Conservation (phyloP, 2,113 vertebrate genomes). For the Leptocoma aspasia region DNA sequence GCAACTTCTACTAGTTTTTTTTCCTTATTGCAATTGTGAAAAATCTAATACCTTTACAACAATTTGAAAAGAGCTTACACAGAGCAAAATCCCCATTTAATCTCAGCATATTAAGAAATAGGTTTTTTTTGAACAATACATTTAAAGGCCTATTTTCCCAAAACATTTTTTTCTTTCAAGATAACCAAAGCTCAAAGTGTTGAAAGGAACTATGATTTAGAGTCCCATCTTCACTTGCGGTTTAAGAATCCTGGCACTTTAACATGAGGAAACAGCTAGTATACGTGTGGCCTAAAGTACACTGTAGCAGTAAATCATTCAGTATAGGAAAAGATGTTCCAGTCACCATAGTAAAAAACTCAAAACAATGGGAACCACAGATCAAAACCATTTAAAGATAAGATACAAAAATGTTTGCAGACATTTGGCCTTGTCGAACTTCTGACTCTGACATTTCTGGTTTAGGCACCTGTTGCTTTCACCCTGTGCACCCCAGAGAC, state of each 20-base stretch:
- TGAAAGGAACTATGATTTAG: neutral
- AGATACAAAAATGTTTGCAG: neutral
- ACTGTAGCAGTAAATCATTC: neutral
- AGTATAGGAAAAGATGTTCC: neutral
- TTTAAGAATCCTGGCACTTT: neutral
- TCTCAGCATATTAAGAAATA: conserved; percentile 34
- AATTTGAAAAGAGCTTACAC: conserved; percentile 47
- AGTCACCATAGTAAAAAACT: neutral
- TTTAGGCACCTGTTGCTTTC: neutral
- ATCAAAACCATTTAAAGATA: neutral
- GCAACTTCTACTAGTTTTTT: conserved; percentile 35
- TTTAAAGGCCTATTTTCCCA: conserved; percentile 11
- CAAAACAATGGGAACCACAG: neutral
- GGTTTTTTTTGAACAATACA: conserved; percentile 17
- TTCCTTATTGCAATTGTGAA: conserved; percentile 20
- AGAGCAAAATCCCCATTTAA: conserved; percentile 34
- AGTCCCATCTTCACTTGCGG: neutral
- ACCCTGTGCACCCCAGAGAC: neutral
- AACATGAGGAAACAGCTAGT: neutral
- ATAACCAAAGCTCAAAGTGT: neutral
- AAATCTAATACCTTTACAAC: conserved; percentile 53
- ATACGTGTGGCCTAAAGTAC: neutral
- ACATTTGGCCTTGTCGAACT: neutral
- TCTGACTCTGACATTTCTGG: neutral
- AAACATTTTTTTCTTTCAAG: neutral